Evolutionary conservation across 1,140 invertebrate genomes (phyloP).

Genomic region (Platyscapa corneri): DNA sequence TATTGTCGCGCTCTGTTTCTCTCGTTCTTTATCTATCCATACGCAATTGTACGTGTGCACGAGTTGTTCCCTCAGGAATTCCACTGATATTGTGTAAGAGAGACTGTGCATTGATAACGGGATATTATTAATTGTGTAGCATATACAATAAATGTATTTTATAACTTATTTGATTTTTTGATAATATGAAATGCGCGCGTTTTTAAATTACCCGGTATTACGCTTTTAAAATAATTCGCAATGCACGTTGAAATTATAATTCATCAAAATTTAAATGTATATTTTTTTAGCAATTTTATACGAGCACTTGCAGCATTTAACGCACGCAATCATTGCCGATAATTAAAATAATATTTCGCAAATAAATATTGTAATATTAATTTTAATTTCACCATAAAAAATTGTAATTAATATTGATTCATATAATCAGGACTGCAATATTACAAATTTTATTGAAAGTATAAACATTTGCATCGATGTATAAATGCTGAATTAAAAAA

Average conservation of each 20-base stretch:
- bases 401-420: too few relatives aligned
- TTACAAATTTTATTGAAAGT: not conserved
- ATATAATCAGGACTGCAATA: too few relatives aligned
- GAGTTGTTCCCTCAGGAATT: slow-evolving; percentile 1
- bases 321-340: too few relatives aligned
- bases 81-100: slow-evolving; percentile 5
- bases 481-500: not conserved
- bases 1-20: not conserved
- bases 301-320: too few relatives aligned
- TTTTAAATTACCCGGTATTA: not conserved
- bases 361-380: too few relatives aligned
- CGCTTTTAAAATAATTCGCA: not conserved
- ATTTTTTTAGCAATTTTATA: too few relatives aligned
- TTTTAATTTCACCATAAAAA: too few relatives aligned
- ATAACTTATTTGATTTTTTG: not conserved
- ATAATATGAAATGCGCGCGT: too few relatives aligned
- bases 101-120: not conserved
- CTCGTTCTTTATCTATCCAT: not conserved
- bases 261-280: too few relatives aligned
- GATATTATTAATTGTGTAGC: not conserved
- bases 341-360: too few relatives aligned
- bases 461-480: not conserved
- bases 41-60: not conserved
- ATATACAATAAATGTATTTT: not conserved
- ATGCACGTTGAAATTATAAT: not conserved